Conservation (phyloP, 2,797 vertebrate species). For the Esox lucius region DNA sequence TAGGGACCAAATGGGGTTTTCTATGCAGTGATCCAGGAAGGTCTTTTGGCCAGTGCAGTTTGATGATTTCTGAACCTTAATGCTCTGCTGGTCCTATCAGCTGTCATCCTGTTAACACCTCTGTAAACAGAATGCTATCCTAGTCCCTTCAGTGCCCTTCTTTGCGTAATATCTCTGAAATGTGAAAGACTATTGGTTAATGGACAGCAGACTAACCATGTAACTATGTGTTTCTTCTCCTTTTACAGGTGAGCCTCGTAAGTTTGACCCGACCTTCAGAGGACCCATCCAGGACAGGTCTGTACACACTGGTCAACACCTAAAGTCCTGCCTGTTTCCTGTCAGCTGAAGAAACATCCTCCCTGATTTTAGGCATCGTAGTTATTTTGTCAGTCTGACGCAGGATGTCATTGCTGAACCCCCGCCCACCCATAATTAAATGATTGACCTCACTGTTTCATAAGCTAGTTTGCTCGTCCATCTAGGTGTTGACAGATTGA, state of each 20-base stretch:
- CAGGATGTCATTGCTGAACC: neutral
- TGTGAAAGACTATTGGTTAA: neutral
- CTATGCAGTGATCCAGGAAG: conserved; percentile 12
- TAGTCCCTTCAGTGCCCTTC: no score
- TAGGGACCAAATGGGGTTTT: neutral
- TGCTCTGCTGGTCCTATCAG: neutral
- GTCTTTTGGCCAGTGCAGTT: neutral
- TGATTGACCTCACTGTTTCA: conserved; percentile 39
- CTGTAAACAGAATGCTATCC: neutral
- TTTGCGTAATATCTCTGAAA: no score
- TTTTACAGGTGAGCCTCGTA: conserved; percentile 87
- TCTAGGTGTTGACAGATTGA: conserved; percentile 50
- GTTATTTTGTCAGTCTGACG: neutral
- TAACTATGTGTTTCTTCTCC: conserved; percentile 39
- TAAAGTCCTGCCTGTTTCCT: neutral
- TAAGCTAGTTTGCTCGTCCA: conserved; percentile 34
- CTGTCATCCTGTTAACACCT: neutral
- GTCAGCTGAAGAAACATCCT: neutral
- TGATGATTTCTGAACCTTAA: neutral
- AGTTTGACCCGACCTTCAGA: conserved; percentile 90
- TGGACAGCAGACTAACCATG: conserved; percentile 11
- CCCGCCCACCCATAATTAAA: neutral
- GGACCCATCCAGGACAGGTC: conserved; percentile 90
- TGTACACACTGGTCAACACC: neutral
- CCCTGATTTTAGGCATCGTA: neutral